Percentiles rank a stretch among this genome's conserved stretches.
These are phyloP conservation scores for Cotesia vestalis DNA, from an alignment of 1,140 invertebrate species.

Conservation along the genomic window DNA sequence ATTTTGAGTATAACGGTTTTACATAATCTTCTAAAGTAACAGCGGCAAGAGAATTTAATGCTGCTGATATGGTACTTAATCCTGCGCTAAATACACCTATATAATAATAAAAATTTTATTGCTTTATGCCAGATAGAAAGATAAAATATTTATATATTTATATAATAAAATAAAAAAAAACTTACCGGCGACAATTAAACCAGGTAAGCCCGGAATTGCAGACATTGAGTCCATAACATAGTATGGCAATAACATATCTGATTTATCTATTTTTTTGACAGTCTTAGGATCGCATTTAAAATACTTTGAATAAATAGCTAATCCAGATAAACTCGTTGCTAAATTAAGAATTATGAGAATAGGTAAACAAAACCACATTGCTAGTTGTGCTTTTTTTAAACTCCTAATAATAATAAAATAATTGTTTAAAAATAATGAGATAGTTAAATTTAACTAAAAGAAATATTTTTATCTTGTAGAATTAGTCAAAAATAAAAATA, in stretches of 20 bases:
- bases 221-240: slow-evolving; percentile 82
- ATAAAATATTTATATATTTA: background rate
- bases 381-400: slow-evolving; percentile 71
- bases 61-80: slow-evolving; percentile 85
- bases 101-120: slow-evolving; percentile 12
- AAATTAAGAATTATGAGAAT: slow-evolving; percentile 75
- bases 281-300: slow-evolving; percentile 77
- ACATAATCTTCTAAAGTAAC: slow-evolving; percentile 88
- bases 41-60: slow-evolving; percentile 85
- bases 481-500: background rate
- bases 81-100: slow-evolving; percentile 83
- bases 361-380: slow-evolving; percentile 77
- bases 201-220: slow-evolving; percentile 75
- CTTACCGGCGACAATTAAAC: slow-evolving; percentile 78
- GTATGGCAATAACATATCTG: slow-evolving; percentile 76
- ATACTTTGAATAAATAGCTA: slow-evolving; percentile 82
- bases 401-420: slow-evolving; percentile 49
- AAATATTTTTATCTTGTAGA: background rate
- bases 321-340: slow-evolving; percentile 78
- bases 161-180: background rate
- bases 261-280: slow-evolving; percentile 64
- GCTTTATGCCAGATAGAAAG: background rate
- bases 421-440: slow-evolving; percentile 3
- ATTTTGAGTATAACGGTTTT: slow-evolving; percentile 59
- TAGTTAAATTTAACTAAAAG: slow-evolving; percentile 20